These are phyloP conservation scores for Nephrotoma guestfalica DNA, from an alignment of 2,888 invertebrate genomes.

Conservation along the genomic window DNA sequence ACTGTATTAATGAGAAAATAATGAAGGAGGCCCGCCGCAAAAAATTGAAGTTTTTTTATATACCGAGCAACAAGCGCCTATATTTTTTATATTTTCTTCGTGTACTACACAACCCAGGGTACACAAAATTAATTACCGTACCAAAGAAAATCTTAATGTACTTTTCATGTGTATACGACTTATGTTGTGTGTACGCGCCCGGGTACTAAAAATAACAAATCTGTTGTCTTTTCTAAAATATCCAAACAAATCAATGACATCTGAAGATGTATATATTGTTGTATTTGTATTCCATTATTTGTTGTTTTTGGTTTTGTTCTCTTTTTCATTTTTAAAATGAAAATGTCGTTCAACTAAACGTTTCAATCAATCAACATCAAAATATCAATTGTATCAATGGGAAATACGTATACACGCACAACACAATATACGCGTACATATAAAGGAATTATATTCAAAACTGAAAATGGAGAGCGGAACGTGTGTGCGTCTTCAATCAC, in stretches of 20 bases:
- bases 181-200: not conserved
- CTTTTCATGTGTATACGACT: not conserved
- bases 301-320: not conserved
- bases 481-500: not conserved
- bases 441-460: not conserved
- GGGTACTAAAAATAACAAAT: not conserved
- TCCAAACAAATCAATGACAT: not conserved
- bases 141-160: not conserved
- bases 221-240: not conserved
- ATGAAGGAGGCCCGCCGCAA: not conserved
- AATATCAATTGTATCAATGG: not conserved
- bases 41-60: not conserved
- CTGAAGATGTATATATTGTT: not conserved
- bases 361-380: slow-evolving; percentile 3
- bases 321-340: not conserved
- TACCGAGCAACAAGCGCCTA: not conserved
- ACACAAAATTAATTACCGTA: not conserved
- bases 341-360: slow-evolving; percentile 3
- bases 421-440: no score
- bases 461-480: not conserved
- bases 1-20: not conserved
- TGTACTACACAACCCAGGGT: not conserved
- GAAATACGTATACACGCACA: not conserved
- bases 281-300: not conserved
- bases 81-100: not conserved